Conservation (phyloP, 2,888 invertebrate species). For the Drosophila diplacantha region DNA sequence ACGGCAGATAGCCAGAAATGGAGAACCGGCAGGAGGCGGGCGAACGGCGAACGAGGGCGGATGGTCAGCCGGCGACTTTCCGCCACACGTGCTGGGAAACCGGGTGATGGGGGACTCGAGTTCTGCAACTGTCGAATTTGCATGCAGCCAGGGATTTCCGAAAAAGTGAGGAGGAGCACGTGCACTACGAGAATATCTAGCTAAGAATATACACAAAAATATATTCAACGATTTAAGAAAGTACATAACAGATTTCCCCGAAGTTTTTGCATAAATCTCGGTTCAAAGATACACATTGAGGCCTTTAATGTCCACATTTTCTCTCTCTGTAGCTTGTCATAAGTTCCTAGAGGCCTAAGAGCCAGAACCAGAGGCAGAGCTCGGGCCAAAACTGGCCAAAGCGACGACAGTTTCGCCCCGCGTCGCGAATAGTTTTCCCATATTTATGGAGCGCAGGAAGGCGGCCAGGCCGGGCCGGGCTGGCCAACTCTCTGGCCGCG, state of each 20-base stretch:
- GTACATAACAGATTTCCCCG: background rate
- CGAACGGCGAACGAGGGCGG: background rate
- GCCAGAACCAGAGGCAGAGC: background rate
- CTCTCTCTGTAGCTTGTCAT: constrained; percentile 10
- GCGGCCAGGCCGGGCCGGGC: constrained; percentile 10
- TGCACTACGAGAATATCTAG: background rate
- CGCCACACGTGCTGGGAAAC: constrained; percentile 41
- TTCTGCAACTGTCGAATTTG: constrained; percentile 37
- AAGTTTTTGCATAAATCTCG: background rate
- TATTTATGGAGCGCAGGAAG: constrained; percentile 41
- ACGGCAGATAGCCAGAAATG: constrained; percentile 35
- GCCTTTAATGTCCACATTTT: background rate
- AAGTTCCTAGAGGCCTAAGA: constrained; percentile 13
- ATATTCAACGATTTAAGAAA: too few relatives aligned
- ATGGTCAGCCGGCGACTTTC: constrained; percentile 23
- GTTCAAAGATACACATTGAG: background rate
- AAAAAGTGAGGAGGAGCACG: constrained; percentile 9
- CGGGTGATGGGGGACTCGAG: constrained; percentile 13
- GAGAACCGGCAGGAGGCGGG: background rate
- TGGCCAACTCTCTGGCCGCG: constrained; percentile 21
- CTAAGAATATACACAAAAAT: background rate
- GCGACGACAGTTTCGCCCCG: constrained; percentile 33
- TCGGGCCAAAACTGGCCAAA: constrained; percentile 31
- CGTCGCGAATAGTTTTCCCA: constrained; percentile 39
- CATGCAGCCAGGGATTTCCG: constrained; percentile 28